Conservation (phyloP, 2,113 vertebrate genomes). For the Varanus komodoensis region DNA sequence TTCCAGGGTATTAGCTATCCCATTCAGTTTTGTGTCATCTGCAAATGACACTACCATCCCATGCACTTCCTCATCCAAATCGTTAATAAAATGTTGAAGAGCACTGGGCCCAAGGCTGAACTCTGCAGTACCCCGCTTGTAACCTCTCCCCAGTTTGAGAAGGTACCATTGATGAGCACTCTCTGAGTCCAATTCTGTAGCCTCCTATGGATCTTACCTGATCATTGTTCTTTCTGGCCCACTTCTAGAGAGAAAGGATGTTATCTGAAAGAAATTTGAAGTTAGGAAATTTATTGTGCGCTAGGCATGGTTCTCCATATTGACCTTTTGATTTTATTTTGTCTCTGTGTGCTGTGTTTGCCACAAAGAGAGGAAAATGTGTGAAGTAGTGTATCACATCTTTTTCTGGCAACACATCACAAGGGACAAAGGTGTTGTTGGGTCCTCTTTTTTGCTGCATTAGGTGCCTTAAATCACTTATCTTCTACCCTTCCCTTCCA, state of each 20-base stretch:
- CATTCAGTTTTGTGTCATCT: too few relatives aligned
- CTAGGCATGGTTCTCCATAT: not conserved
- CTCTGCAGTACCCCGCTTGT: too few relatives aligned
- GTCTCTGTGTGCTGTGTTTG: not conserved
- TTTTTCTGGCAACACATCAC: not conserved
- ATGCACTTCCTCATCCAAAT: too few relatives aligned
- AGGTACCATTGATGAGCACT: too few relatives aligned
- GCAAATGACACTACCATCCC: too few relatives aligned
- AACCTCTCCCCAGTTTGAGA: too few relatives aligned
- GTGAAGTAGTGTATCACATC: constrained; percentile 1
- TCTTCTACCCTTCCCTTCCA: not conserved
- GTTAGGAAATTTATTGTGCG: not conserved
- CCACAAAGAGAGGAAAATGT: not conserved
- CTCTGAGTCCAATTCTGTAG: too few relatives aligned
- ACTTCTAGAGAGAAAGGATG: not conserved
- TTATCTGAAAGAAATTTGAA: not conserved
- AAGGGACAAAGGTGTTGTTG: not conserved
- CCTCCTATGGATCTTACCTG: too few relatives aligned
- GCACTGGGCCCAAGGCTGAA: too few relatives aligned
- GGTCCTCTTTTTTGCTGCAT: not conserved
- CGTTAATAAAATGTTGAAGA: too few relatives aligned
- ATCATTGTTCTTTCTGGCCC: too few relatives aligned
- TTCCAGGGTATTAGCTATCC: too few relatives aligned
- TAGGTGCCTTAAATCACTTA: not conserved
- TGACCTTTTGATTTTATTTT: not conserved